Evolutionary conservation across 2,888 invertebrate species (phyloP).

Genomic region (Phyto melanocephala): DNA sequence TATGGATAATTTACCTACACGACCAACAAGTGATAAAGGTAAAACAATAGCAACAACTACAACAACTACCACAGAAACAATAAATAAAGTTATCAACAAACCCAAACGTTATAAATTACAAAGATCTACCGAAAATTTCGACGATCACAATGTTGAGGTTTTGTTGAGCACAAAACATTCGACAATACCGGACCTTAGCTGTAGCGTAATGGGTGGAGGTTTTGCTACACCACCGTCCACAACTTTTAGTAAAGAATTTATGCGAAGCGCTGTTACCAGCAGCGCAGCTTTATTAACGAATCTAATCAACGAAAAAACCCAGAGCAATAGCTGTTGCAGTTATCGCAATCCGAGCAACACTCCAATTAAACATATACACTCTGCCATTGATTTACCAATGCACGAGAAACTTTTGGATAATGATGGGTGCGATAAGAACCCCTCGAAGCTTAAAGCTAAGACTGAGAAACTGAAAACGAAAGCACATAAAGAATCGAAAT

Average conservation of each 20-base stretch:
- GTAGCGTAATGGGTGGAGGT: constrained; percentile 77
- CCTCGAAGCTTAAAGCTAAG: constrained; percentile 66
- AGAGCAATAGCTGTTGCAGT: constrained; percentile 26
- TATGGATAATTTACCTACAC: constrained; percentile 62
- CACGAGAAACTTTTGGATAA: constrained; percentile 74
- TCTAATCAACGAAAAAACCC: constrained; percentile 42
- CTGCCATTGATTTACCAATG: constrained; percentile 68
- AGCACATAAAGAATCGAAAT: constrained; percentile 71
- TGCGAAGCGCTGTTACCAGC: constrained; percentile 53
- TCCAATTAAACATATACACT: constrained; percentile 32
- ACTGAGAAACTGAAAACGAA: constrained; percentile 66
- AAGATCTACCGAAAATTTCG: constrained; percentile 50
- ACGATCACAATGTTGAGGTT: constrained; percentile 28
- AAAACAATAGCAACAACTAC: constrained; percentile 24
- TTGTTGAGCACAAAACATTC: constrained; percentile 12
- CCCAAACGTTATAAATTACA: constrained; percentile 66
- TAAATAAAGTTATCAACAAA: constrained; percentile 21
- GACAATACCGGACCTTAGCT: constrained; percentile 62
- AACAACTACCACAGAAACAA: background rate
- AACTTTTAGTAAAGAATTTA: constrained; percentile 50
- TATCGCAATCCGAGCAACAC: background rate
- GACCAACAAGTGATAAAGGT: background rate
- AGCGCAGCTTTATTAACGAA: constrained; percentile 52
- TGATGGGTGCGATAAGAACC: constrained; percentile 67
- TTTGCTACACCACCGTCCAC: constrained; percentile 73